Evolutionary conservation across 2,888 invertebrate genomes (phyloP), one percentile per base, ranked within the genome.

Genomic region (Pemphredon lugubris): DNA sequence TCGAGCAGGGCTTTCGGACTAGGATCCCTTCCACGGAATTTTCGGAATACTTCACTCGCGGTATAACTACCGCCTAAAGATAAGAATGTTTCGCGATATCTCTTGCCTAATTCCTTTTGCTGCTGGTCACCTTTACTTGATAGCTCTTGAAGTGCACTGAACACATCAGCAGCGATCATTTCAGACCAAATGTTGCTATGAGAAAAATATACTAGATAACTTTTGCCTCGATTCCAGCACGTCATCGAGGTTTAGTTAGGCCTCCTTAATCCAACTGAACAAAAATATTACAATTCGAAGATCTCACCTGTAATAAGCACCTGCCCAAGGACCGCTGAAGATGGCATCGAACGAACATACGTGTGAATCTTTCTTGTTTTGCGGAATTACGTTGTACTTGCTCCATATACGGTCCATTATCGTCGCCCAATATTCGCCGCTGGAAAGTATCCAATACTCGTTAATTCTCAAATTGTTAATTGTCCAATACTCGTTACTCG

Each of bases 1-100:
- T 92, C 93, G 0, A 97, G 90, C 37, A 97, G 90, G 0, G 97
- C 96, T 85, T 95, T 94, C 0, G 95, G 94, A 1, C 95, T 95
- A 0, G 98, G 98, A 90, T 98, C 98, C 51, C 98, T 92, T 0
- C 98, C 98, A 73, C 97, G 92, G 90, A 98, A 98, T 85, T 95
- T 92, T 63, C 98, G 92, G 90, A 98, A 98, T 4, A 97, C 93
- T 91, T 98, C 96, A 71, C 93, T 93, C 0, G 96, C 94, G 75
- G 96, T 94, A 75, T 94, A 93, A 70, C 95, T 94, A 2, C 98
- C 97, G 5, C 97, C 97, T 2, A 94, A 91, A 0, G 95, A 92
- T 71, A 98, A 91, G 90, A 95, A 96, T 1, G 96, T 97, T 63
- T 96, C 94, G 77, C 95, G 93, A 86, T 95, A 97, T 68, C 95